A percentile compares a stretch with the other conserved stretches of the same genome.
These are phyloP conservation scores for Ceratina calcarata DNA, from an alignment of 1,140 invertebrate genomes.

Conservation along the genomic window DNA sequence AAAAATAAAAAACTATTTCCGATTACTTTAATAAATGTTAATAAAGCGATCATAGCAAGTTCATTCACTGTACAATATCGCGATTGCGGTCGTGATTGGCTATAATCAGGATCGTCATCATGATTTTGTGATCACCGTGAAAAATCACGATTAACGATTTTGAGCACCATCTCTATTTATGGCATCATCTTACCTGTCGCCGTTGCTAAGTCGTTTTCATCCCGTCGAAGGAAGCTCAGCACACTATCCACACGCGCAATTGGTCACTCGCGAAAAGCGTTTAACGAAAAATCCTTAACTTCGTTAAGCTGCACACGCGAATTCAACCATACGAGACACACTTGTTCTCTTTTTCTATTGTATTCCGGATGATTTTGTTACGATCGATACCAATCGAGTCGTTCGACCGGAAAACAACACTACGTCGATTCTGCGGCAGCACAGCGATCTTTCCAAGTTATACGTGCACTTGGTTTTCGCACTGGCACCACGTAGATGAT, in stretches of 20 bases:
- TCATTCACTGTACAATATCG: too few species aligned
- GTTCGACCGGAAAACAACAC: conserved; percentile 4
- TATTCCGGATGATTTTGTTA: not conserved
- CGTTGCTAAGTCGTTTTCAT: conserved; percentile 38
- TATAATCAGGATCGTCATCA: too few species aligned
- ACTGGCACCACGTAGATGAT: too few species aligned
- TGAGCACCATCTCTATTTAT: too few species aligned
- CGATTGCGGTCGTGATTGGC: too few species aligned
- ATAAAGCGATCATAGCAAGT: too few species aligned
- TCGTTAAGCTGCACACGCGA: conserved; percentile 31
- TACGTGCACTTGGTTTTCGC: too few species aligned
- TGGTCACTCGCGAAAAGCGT: conserved; percentile 58
- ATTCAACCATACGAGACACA: conserved; percentile 9
- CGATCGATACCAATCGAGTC: conserved; percentile 14
- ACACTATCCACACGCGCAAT: conserved; percentile 46
- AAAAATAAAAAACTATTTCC: too few species aligned
- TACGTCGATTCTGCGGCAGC: conserved; percentile 6
- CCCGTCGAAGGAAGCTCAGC: not conserved
- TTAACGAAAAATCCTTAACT: conserved; percentile 28
- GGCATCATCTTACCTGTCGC: conserved; percentile 38
- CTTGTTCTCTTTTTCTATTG: not conserved
- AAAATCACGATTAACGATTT: too few species aligned
- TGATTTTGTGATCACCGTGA: too few species aligned
- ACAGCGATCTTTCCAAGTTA: not conserved
- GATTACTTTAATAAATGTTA: too few species aligned